phyloP scores from a whole-genome alignment of 2,888 invertebrate genomes.

The Phlogophora meticulosa region DNA sequence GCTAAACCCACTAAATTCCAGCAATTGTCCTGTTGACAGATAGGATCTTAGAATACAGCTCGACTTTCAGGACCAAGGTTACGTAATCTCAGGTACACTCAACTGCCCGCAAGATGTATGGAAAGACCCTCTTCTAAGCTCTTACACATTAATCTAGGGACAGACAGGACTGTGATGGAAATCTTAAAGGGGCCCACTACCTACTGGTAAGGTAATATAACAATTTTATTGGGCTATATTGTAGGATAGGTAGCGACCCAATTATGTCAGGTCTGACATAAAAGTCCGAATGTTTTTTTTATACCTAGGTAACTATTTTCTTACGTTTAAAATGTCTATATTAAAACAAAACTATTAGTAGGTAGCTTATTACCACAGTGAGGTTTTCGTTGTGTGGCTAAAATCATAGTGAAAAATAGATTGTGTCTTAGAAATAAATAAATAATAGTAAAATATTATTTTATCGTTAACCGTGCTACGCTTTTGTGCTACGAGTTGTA shows the following conservation, averaged over 20 bases:
- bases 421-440: too few relatives aligned
- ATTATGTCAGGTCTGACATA: not conserved
- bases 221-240: slow-evolving; percentile 20
- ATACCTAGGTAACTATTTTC: too few relatives aligned
- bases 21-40: slow-evolving; percentile 40
- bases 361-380: too few relatives aligned
- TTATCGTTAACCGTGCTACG: too few relatives aligned
- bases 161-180: slow-evolving; percentile 27
- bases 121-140: slow-evolving; percentile 30
- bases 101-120: slow-evolving; percentile 44
- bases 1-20: not conserved
- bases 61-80: slow-evolving; percentile 18
- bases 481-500: too few relatives aligned
- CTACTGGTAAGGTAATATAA: slow-evolving; percentile 7
- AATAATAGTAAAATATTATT: too few relatives aligned
- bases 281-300: not conserved
- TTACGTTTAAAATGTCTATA: too few relatives aligned
- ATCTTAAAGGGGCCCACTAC: slow-evolving; percentile 26
- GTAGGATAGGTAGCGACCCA: slow-evolving; percentile 1
- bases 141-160: slow-evolving; percentile 36
- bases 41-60: slow-evolving; percentile 11
- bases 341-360: too few relatives aligned
- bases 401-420: too few relatives aligned
- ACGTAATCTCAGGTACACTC: slow-evolving; percentile 41
- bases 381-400: too few relatives aligned